A percentile compares a stretch with the other conserved stretches of the same genome.
These are phyloP conservation scores for Drosophila meridiana DNA, from an alignment of 2,888 invertebrate species.

Conservation along the genomic window DNA sequence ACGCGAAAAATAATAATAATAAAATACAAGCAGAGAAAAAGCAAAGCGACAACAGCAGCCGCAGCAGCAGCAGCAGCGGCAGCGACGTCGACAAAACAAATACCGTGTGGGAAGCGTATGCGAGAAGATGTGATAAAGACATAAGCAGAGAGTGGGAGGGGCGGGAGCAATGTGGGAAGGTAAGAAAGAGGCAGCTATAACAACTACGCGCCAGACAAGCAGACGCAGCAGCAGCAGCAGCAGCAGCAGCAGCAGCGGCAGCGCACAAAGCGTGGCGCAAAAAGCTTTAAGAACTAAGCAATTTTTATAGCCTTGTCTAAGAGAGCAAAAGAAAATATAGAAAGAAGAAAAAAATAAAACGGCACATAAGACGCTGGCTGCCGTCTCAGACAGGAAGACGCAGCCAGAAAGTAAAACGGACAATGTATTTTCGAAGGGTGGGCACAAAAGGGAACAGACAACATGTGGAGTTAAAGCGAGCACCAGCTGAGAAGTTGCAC, in stretches of 20 bases:
- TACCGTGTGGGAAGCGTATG: conserved; percentile 66
- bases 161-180: conserved; percentile 3
- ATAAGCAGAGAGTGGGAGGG: conserved; percentile 21
- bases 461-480: conserved; percentile 52
- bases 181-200: conserved; percentile 42
- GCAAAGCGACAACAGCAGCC: conserved; percentile 51
- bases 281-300: conserved; percentile 65
- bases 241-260: conserved; percentile 23
- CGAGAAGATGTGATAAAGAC: conserved; percentile 66
- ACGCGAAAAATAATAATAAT: conserved; percentile 81
- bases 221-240: conserved; percentile 58
- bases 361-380: conserved; percentile 50
- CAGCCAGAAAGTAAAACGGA: conserved; percentile 11
- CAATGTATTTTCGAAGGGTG: not conserved
- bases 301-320: conserved; percentile 77
- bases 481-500: conserved; percentile 67
- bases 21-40: conserved; percentile 70
- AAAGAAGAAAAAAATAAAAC: conserved; percentile 31
- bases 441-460: conserved; percentile 38
- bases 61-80: conserved; percentile 33
- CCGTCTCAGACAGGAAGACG: conserved; percentile 64
- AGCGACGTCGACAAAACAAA: conserved; percentile 62
- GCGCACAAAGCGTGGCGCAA: conserved; percentile 54
- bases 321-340: conserved; percentile 62
- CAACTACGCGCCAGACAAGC: conserved; percentile 66